A percentile compares a stretch with the other conserved stretches of the same genome.
Conservation (phyloP, 2,888 invertebrate species). For the Lochmaea capreae region DNA sequence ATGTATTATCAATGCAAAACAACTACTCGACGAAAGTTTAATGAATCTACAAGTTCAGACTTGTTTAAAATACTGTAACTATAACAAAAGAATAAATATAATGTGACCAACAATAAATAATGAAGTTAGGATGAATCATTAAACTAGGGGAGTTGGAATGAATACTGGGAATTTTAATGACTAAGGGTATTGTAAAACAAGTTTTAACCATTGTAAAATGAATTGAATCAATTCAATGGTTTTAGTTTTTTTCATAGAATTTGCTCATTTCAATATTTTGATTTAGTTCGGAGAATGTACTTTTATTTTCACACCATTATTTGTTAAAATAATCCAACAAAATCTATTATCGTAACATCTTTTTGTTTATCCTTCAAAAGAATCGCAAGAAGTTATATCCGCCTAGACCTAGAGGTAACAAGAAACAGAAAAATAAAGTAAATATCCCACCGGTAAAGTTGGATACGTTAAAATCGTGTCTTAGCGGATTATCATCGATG, state of each 20-base stretch:
- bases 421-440: constrained; percentile 47
- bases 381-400: constrained; percentile 77
- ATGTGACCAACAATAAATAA: neutral
- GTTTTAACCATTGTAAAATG: neutral
- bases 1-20: neutral
- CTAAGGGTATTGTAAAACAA: neutral
- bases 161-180: neutral
- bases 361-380: constrained; percentile 62
- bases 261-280: no score
- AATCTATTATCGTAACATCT: neutral
- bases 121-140: neutral
- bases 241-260: no score
- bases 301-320: neutral
- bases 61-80: neutral
- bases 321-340: neutral
- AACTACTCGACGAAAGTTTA: neutral
- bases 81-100: neutral
- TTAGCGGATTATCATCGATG: constrained; percentile 57
- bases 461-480: constrained; percentile 61
- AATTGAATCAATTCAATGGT: no score
- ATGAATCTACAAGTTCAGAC: neutral
- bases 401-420: constrained; percentile 70
- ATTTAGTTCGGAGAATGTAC: neutral
- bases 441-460: constrained; percentile 55
- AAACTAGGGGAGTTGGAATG: neutral